Evolutionary conservation across 2,113 vertebrate species (phyloP).

Genomic region (Myanophis thanlyinensis): DNA sequence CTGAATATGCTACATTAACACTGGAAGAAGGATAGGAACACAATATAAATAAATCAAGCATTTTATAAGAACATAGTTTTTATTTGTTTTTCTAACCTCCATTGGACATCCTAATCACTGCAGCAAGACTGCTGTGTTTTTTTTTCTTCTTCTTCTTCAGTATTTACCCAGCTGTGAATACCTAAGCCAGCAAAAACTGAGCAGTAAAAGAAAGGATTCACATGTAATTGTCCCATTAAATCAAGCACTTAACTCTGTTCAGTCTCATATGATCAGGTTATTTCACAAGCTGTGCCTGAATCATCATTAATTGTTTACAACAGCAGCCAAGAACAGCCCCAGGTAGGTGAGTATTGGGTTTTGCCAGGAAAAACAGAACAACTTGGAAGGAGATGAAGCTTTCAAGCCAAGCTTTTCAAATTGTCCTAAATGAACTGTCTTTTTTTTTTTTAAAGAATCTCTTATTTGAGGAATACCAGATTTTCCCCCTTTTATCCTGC

Average conservation of each 20-base stretch:
- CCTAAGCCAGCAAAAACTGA: not conserved
- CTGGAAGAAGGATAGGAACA: not conserved
- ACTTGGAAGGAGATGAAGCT: not conserved
- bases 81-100: not conserved
- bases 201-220: not conserved
- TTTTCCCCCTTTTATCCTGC: not conserved
- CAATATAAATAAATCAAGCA: not conserved
- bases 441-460: not conserved
- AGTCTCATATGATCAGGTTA: slow-evolving; percentile 6
- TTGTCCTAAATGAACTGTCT: not conserved
- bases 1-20: not conserved
- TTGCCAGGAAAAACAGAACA: not conserved
- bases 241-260: slow-evolving; percentile 23
- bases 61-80: not conserved
- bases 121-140: not conserved
- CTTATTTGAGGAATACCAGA: not conserved
- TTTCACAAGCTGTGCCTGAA: not conserved
- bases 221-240: not conserved
- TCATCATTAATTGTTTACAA: slow-evolving; percentile 53
- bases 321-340: not conserved
- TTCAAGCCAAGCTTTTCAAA: not conserved
- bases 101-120: not conserved
- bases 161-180: not conserved
- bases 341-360: not conserved
- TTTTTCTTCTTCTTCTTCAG: not conserved